Evolutionary conservation across 2,888 invertebrate genomes (phyloP).

Genomic region (Pyrocoelia pectoralis): DNA sequence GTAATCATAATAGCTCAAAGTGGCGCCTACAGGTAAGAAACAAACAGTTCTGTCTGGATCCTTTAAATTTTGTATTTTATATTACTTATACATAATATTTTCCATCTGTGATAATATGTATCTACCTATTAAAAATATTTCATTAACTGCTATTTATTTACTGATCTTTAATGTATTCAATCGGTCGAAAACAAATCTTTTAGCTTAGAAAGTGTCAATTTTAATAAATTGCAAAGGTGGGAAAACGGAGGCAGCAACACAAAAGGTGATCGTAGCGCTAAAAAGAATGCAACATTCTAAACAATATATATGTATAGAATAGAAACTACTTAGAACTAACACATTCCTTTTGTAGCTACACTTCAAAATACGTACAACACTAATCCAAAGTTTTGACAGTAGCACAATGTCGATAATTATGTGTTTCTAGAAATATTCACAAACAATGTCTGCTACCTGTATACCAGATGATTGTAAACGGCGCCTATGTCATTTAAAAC

Average conservation of each 20-base stretch:
- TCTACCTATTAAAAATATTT: no score
- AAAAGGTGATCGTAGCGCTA: constrained; percentile 41
- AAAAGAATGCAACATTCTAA: constrained; percentile 22
- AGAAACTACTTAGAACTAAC: background rate
- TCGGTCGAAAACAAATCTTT: no score
- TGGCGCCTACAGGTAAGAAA: no score
- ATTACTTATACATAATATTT: no score
- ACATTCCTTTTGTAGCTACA: constrained; percentile 22
- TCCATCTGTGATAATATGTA: no score
- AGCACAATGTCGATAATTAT: constrained; percentile 58
- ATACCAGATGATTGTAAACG: constrained; percentile 35
- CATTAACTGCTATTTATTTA: no score
- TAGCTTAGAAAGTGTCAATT: no score
- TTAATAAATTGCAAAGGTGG: no score
- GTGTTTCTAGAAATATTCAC: constrained; percentile 55
- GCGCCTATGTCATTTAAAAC: constrained; percentile 34
- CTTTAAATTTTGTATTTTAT: no score
- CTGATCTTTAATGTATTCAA: no score
- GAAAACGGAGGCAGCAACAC: background rate
- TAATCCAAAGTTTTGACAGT: constrained; percentile 60
- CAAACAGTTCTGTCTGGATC: no score
- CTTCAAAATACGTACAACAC: constrained; percentile 48
- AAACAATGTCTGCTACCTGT: constrained; percentile 54
- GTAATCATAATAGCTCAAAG: no score
- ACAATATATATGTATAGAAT: constrained; percentile 6